Evolutionary conservation across 2,113 vertebrate genomes (phyloP), one percentile per base, ranked within the genome.

Genomic region (Fukomys damarensis): DNA sequence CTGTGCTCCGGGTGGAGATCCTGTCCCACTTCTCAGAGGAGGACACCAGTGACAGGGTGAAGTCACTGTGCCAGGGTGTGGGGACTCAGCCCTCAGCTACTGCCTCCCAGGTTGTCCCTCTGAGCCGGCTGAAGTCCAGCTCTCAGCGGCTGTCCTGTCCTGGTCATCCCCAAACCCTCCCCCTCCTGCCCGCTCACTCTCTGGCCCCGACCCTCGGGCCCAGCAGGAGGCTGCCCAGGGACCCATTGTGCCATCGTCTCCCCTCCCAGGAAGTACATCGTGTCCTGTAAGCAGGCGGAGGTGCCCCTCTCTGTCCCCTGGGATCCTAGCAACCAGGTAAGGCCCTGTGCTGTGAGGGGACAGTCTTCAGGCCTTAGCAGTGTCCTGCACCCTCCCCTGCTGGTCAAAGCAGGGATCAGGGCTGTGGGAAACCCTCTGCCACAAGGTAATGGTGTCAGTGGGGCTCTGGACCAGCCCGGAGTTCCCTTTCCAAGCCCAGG

Each of bases 321-420:
- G 99, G 99, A 99, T 97, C 99, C 98, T 93, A 99, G 99, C 98
- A 99, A 99, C 98, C 99, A 99, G 99, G 99, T 99, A 99, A 96
- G 94, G 17, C 77, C 32, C 56, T 46, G 12, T 54, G 38, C 72
- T 49, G 52, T 2, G 1, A 56, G 56, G 0, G 54, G 26, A 52
- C 22, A n/a, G 38, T 59, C 52, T 30, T 46, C 8, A 32, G 90
- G 63, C 26, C 61, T 2, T 5, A n/a, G n/a, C 4, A 14, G 20
- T 20, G 0, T 14, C 20, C 7, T 65, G 5, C 13, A 5, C 5
- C 28, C 35, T 24, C 26, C 32, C 8, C 72, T 77, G 16, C 35
- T 30, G 19, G n/a, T 58, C n/a, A 35, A 68, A 63, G 28, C 12
- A 16, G 49, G 12, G 87, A 35, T n/a, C 38, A 12, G 38, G 19